These are phyloP conservation scores for Cranoglanis bouderius DNA, from an alignment of 2,113 vertebrate species.

Conservation along the genomic window DNA sequence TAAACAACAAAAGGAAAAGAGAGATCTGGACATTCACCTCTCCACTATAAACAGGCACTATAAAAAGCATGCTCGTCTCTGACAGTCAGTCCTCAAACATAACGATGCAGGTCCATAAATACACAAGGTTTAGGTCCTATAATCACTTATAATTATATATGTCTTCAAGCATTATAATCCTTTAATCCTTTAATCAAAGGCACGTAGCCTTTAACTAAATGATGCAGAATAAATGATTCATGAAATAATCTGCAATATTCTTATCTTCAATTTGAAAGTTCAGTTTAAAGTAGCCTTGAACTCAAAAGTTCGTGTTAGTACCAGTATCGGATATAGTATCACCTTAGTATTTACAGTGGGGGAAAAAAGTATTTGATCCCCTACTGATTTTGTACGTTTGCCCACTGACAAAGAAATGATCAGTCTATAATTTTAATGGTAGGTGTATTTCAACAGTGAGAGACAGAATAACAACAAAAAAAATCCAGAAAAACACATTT, in stretches of 20 bases:
- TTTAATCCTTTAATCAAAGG: not conserved
- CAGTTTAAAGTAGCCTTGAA: not conserved
- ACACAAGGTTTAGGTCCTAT: not conserved
- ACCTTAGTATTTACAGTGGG: not conserved
- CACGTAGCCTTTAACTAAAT: not conserved
- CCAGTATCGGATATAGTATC: not conserved
- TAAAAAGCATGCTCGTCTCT: slow-evolving; percentile 7
- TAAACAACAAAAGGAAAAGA: slow-evolving; percentile 33
- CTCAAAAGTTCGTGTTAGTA: not conserved
- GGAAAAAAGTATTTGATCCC: too few species aligned
- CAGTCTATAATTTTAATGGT: too few species aligned
- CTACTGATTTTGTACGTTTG: too few species aligned
- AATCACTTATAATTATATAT: not conserved
- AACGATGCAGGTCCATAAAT: not conserved
- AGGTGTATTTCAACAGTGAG: too few species aligned
- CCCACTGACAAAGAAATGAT: too few species aligned
- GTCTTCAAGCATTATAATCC: not conserved
- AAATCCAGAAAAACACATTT: too few species aligned
- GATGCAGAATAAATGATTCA: not conserved
- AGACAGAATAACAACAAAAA: too few species aligned
- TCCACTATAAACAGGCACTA: slow-evolving; percentile 61
- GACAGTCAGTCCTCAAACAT: slow-evolving; percentile 3
- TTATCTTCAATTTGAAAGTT: not conserved
- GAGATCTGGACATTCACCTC: slow-evolving; percentile 35
- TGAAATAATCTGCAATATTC: not conserved